A percentile compares a stretch with the other conserved stretches of the same genome.
These are phyloP conservation scores for Premnoplex brunnescens DNA, from an alignment of 2,797 vertebrate species.

Conservation along the genomic window DNA sequence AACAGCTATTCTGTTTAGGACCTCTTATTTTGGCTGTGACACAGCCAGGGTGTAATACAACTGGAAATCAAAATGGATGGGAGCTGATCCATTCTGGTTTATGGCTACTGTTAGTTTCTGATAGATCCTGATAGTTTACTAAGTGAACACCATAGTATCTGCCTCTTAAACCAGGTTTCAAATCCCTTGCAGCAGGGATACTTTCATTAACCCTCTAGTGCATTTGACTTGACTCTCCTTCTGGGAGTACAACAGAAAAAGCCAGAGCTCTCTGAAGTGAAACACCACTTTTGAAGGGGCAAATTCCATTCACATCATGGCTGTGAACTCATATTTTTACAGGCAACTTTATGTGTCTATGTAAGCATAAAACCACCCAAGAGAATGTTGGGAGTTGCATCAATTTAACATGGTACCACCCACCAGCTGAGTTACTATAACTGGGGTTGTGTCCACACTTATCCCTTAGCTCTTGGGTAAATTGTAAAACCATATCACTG, in stretches of 20 bases:
- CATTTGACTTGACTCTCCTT: background rate
- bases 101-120: background rate
- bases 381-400: background rate
- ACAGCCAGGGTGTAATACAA: background rate
- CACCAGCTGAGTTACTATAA: background rate
- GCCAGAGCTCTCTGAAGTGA: background rate
- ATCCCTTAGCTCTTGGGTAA: background rate
- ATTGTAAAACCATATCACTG: background rate
- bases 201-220: background rate
- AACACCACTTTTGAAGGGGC: background rate
- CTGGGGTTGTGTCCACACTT: background rate
- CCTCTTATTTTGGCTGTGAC: background rate
- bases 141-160: background rate
- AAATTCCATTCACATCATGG: background rate
- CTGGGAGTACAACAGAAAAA: background rate
- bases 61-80: slow-evolving; percentile 3
- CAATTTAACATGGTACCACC: background rate
- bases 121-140: background rate
- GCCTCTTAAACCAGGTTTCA: slow-evolving; percentile 46
- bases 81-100: background rate
- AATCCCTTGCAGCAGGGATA: slow-evolving; percentile 19
- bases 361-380: background rate
- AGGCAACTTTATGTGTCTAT: background rate
- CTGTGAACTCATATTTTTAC: background rate
- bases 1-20: background rate